Conservation (phyloP, 2,797 vertebrate genomes). For the Odontamblyopus lacepedii region DNA sequence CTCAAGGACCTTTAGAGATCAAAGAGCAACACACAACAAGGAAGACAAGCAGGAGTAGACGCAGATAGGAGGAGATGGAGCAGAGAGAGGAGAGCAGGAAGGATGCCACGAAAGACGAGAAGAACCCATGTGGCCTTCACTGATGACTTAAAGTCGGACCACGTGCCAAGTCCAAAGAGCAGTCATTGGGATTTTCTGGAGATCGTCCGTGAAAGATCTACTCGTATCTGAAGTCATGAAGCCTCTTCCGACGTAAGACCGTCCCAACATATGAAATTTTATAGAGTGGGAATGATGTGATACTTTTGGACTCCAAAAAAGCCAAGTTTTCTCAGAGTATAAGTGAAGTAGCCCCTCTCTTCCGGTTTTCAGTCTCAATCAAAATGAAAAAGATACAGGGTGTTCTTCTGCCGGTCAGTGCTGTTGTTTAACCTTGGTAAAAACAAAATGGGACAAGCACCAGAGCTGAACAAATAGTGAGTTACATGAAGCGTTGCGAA, state of each 20-base stretch:
- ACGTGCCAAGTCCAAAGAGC: slow-evolving; percentile 72
- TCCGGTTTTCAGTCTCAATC: slow-evolving; percentile 57
- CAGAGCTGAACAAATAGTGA: slow-evolving; percentile 65
- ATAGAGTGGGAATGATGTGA: slow-evolving; percentile 65
- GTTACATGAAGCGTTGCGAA: slow-evolving; percentile 58
- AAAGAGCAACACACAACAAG: slow-evolving; percentile 79
- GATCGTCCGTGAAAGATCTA: slow-evolving; percentile 67
- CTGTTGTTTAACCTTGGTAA: slow-evolving; percentile 70
- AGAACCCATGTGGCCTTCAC: slow-evolving; percentile 71
- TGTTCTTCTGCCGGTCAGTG: slow-evolving; percentile 58
- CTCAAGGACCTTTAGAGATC: slow-evolving; percentile 87
- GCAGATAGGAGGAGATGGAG: slow-evolving; percentile 55
- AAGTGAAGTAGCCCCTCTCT: slow-evolving; percentile 64
- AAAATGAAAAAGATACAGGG: slow-evolving; percentile 65
- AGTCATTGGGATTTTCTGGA: slow-evolving; percentile 73
- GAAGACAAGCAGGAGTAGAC: slow-evolving; percentile 60
- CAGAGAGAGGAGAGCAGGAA: slow-evolving; percentile 61
- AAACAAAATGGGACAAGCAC: slow-evolving; percentile 72
- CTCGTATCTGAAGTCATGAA: slow-evolving; percentile 60
- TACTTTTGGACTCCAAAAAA: slow-evolving; percentile 72
- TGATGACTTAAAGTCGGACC: slow-evolving; percentile 74
- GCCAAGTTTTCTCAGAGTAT: slow-evolving; percentile 51
- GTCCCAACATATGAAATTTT: slow-evolving; percentile 64
- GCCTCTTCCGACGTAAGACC: slow-evolving; percentile 64
- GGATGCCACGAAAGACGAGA: slow-evolving; percentile 70